A percentile compares a stretch with the other conserved stretches of the same genome.
Evolutionary conservation across 2,797 vertebrate species (phyloP).

Genomic region (Alosa sapidissima): DNA sequence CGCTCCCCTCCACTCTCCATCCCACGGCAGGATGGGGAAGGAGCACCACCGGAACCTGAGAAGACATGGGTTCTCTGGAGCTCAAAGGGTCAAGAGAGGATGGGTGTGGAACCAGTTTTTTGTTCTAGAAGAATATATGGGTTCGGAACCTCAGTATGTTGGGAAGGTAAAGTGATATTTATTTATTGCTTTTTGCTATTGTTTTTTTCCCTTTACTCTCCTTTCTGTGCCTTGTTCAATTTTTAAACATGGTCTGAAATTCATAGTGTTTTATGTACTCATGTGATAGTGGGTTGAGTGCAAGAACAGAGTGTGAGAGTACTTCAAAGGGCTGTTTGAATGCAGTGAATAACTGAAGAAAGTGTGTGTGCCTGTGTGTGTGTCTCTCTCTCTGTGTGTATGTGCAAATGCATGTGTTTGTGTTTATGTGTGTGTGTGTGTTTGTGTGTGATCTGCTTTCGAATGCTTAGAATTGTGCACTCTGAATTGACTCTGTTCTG

Average conservation of each 20-base stretch:
- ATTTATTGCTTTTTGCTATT: background rate
- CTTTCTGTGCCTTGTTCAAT: background rate
- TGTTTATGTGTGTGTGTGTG: background rate
- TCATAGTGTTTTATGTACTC: conserved; percentile 10
- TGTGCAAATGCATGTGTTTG: background rate
- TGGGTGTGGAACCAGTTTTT: conserved; percentile 98
- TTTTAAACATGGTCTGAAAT: conserved; percentile 16
- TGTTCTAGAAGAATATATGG: conserved; percentile 94
- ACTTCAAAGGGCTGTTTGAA: conserved; percentile 36
- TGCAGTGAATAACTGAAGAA: conserved; percentile 13
- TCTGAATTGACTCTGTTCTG: background rate
- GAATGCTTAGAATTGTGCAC: background rate
- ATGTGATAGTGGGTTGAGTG: conserved; percentile 27
- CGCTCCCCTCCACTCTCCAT: conserved; percentile 72
- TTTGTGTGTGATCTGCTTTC: conserved; percentile 3
- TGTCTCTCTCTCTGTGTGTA: background rate
- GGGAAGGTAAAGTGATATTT: conserved; percentile 81
- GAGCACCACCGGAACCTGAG: conserved; percentile 57
- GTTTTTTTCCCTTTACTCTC: background rate
- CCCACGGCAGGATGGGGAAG: conserved; percentile 74
- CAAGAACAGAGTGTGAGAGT: conserved; percentile 24
- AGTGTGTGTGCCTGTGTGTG: conserved; percentile 1
- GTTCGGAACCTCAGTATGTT: conserved; percentile 90
- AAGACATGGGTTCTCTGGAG: conserved; percentile 58
- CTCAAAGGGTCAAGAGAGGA: conserved; percentile 86